Percentiles rank a stretch among this genome's conserved stretches.
phyloP scores from a whole-genome alignment of 2,888 invertebrate genomes.

The Coelinius sp. region DNA sequence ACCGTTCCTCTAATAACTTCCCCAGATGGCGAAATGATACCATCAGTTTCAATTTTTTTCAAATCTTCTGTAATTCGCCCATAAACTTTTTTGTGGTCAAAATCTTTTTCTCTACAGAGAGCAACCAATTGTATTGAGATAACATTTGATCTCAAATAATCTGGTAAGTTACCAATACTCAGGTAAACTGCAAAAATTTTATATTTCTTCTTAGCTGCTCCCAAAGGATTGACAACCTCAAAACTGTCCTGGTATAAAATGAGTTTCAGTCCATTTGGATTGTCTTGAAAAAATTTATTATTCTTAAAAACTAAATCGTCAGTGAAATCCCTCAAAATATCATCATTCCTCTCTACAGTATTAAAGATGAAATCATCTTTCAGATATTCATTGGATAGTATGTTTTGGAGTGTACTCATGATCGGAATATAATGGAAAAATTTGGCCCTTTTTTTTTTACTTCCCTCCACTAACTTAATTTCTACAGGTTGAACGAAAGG shows the following conservation, averaged over 20 bases:
- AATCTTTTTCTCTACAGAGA: conserved; percentile 35
- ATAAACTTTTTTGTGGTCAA: conserved; percentile 45
- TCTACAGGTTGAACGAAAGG: background rate
- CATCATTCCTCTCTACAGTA: background rate
- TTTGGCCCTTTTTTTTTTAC: background rate
- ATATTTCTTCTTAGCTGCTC: conserved; percentile 44
- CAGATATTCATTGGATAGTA: background rate
- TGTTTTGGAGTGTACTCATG: background rate
- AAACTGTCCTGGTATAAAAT: conserved; percentile 51
- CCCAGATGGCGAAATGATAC: conserved; percentile 36
- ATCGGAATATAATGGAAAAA: background rate
- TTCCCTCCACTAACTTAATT: background rate
- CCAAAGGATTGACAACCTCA: conserved; percentile 48
- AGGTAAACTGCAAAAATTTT: conserved; percentile 49
- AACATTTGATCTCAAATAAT: conserved; percentile 41
- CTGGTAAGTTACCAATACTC: conserved; percentile 45
- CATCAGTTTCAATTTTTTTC: conserved; percentile 43
- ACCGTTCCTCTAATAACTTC: conserved; percentile 41
- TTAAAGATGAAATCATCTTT: background rate
- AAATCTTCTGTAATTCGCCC: conserved; percentile 44
- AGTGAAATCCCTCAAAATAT: conserved; percentile 50
- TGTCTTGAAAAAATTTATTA: conserved; percentile 48
- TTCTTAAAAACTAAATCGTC: conserved; percentile 50
- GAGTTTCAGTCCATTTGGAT: conserved; percentile 45
- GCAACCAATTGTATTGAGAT: conserved; percentile 46